Evolutionary conservation across 2,113 vertebrate species (phyloP).

Genomic region (Agelaius tricolor): DNA sequence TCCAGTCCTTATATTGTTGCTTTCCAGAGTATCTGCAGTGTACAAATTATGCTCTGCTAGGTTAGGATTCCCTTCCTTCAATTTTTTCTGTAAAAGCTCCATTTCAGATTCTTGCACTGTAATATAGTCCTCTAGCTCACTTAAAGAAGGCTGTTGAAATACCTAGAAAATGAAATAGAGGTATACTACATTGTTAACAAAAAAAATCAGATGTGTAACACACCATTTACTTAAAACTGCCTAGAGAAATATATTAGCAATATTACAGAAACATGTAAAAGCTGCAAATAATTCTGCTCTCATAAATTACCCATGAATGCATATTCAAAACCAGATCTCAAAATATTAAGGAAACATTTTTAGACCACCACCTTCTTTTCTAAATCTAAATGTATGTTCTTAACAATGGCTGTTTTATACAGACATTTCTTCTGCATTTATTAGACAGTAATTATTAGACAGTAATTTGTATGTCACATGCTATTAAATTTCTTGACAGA

Average conservation of each 20-base stretch:
- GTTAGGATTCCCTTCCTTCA: constrained; percentile 51
- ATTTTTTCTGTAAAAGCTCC: constrained; percentile 71
- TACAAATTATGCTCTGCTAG: constrained; percentile 34
- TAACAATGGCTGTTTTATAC: background rate
- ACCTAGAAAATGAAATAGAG: constrained; percentile 20
- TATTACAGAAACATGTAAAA: background rate
- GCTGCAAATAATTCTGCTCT: background rate
- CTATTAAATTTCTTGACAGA: background rate
- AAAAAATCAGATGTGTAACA: background rate
- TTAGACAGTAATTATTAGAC: background rate
- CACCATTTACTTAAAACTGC: background rate
- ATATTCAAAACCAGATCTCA: background rate
- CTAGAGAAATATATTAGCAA: background rate
- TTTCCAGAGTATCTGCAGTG: constrained; percentile 24
- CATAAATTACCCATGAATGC: background rate
- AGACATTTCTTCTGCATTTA: background rate
- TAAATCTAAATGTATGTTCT: background rate
- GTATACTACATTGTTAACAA: background rate
- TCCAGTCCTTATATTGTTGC: constrained; percentile 7
- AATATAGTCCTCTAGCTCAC: constrained; percentile 59
- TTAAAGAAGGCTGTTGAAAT: constrained; percentile 46
- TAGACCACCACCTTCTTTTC: background rate
- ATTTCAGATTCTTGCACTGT: constrained; percentile 73
- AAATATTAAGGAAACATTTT: background rate
- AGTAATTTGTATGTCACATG: background rate